Conservation (phyloP, 2,113 vertebrate genomes). For the Sphaerodactylus townsendi region DNA sequence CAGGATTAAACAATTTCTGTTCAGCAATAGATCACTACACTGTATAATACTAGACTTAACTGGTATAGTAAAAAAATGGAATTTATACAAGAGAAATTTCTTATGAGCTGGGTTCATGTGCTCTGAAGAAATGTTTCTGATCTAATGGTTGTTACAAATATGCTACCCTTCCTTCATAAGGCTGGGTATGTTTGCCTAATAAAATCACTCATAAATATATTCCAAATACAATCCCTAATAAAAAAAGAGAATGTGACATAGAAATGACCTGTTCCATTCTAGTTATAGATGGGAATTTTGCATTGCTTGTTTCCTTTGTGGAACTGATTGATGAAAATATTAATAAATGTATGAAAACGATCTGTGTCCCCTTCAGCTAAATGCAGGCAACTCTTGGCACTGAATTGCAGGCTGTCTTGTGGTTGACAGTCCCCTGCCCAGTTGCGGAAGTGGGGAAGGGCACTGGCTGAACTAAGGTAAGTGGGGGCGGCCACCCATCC, state of each 20-base stretch:
- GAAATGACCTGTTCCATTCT: not conserved
- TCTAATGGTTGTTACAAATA: not conserved
- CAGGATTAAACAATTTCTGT: not conserved
- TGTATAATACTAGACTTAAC: not conserved
- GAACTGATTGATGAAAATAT: not conserved
- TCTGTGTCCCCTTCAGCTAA: not conserved
- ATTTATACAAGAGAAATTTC: not conserved
- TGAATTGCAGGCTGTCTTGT: not conserved
- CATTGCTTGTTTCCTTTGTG: not conserved
- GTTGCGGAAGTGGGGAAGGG: too few relatives aligned
- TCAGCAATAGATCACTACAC: slow-evolving; percentile 7
- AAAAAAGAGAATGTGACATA: accelerated
- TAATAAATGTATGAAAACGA: not conserved
- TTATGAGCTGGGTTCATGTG: not conserved
- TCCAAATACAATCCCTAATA: too few relatives aligned
- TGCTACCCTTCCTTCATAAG: not conserved
- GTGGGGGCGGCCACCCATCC: too few relatives aligned
- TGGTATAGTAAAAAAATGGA: not conserved
- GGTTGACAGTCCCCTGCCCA: not conserved
- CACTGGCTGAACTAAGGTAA: too few relatives aligned
- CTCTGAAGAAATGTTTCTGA: not conserved
- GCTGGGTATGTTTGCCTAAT: not conserved
- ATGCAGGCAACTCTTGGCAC: not conserved
- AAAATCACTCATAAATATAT: not conserved
- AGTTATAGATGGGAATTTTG: not conserved